A percentile compares a stretch with the other conserved stretches of the same genome.
phyloP scores from a whole-genome alignment of 2,113 vertebrate genomes.

The Toxostoma redivivum region DNA sequence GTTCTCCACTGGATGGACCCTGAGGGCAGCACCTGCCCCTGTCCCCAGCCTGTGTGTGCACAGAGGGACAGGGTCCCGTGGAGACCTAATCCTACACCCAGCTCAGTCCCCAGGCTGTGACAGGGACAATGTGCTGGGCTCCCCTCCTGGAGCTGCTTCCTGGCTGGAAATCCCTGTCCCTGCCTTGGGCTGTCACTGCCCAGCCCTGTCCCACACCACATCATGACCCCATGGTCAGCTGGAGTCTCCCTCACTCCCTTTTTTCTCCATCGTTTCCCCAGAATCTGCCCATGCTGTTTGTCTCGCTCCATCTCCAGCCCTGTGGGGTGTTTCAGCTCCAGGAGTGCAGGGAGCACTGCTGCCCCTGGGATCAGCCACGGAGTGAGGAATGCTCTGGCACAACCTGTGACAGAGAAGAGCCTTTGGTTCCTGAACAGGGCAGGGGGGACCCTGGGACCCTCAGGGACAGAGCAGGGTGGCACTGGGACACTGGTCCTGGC shows the following conservation, averaged over 20 bases:
- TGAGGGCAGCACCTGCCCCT: background rate
- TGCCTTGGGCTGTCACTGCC: background rate
- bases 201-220: background rate
- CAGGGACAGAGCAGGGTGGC: background rate
- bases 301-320: background rate
- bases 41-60: background rate
- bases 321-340: background rate
- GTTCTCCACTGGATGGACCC: background rate
- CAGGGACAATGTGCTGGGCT: background rate
- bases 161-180: background rate
- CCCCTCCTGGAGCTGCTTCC: background rate
- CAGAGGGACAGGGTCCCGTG: background rate
- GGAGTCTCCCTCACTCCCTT: background rate
- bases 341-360: fast-evolving
- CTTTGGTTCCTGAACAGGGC: background rate
- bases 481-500: background rate
- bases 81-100: background rate
- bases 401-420: fast-evolving
- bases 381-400: background rate
- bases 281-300: background rate
- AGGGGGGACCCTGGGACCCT: background rate
- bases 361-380: background rate
- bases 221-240: fast-evolving
- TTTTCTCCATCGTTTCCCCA: background rate
- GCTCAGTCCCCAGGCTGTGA: background rate